phyloP scores from a whole-genome alignment of 53 echinoderm and acorn worm species.

The Holothuria leucospilota region DNA sequence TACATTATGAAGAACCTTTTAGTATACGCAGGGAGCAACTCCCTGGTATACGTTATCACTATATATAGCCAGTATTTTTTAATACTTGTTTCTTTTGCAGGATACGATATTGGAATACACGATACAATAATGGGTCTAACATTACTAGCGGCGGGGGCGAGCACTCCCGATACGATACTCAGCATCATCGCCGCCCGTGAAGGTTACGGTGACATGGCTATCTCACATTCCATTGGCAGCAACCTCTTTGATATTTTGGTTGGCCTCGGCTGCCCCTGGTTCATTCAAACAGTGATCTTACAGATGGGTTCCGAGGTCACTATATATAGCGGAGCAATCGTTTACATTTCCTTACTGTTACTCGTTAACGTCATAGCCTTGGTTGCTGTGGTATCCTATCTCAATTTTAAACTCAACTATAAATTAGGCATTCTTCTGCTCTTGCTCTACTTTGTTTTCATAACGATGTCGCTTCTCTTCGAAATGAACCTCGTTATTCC shows the following conservation, averaged over 20 bases:
- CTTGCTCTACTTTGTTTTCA: constrained; percentile 65
- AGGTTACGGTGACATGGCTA: constrained; percentile 95
- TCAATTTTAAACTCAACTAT: constrained; percentile 70
- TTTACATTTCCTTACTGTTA: constrained; percentile 71
- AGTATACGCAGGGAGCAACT: no score
- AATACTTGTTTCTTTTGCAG: constrained; percentile 41
- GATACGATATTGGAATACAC: constrained; percentile 73
- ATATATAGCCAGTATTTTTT: no score
- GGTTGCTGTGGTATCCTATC: constrained; percentile 48
- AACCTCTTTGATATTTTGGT: constrained; percentile 93
- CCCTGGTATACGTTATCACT: no score
- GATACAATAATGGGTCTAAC: constrained; percentile 96
- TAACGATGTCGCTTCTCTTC: constrained; percentile 74
- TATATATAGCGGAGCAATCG: constrained; percentile 75
- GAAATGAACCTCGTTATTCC: constrained; percentile 74
- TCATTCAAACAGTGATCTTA: constrained; percentile 73
- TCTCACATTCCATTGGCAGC: constrained; percentile 96
- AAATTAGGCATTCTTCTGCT: constrained; percentile 70
- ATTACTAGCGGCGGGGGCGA: constrained; percentile 88
- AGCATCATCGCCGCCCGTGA: constrained; percentile 90
- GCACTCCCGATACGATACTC: constrained; percentile 89
- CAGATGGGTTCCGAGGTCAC: constrained; percentile 49
- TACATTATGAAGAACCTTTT: no score
- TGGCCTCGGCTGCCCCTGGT: constrained; percentile 94
- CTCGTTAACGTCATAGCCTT: constrained; percentile 71